Percentiles rank a stretch among this genome's conserved stretches.
phyloP scores from a whole-genome alignment of 53 echinoderm and acorn worm genomes.

The Holothuria scabra region DNA sequence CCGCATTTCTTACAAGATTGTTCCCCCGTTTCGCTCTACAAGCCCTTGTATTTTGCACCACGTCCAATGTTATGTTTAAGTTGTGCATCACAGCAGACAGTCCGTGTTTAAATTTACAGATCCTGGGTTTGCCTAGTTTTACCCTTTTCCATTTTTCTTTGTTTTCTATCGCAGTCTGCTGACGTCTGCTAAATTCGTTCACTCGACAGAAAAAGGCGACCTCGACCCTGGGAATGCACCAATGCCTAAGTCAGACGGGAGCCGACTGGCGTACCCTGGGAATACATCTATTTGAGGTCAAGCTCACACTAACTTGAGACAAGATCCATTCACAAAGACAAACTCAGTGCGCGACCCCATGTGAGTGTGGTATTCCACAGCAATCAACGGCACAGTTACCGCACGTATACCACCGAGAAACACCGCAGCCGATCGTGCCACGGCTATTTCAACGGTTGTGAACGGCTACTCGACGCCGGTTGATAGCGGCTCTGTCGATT shows the following conservation, averaged over 20 bases:
- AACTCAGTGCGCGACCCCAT: constrained; percentile 5
- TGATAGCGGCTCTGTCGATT: no score
- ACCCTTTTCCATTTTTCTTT: not conserved
- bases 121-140: not conserved
- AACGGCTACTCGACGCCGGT: not conserved
- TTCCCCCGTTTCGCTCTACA: no score
- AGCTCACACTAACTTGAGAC: constrained; percentile 19
- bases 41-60: no score
- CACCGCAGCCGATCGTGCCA: not conserved
- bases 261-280: constrained; percentile 14
- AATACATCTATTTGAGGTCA: constrained; percentile 14
- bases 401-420: not conserved
- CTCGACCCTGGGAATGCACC: constrained; percentile 33
- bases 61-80: no score
- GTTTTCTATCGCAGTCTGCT: constrained; percentile 1
- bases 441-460: constrained; percentile 3
- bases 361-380: constrained; percentile 14
- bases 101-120: not conserved
- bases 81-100: no score
- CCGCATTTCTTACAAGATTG: no score
- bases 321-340: constrained; percentile 29
- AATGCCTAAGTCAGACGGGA: constrained; percentile 2
- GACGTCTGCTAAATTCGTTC: constrained; percentile 27
- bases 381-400: not conserved
- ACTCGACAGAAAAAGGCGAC: constrained; percentile 4